Evolutionary conservation across 2,888 invertebrate genomes (phyloP).

Genomic region (Acanthosoma haemorrhoidale): DNA sequence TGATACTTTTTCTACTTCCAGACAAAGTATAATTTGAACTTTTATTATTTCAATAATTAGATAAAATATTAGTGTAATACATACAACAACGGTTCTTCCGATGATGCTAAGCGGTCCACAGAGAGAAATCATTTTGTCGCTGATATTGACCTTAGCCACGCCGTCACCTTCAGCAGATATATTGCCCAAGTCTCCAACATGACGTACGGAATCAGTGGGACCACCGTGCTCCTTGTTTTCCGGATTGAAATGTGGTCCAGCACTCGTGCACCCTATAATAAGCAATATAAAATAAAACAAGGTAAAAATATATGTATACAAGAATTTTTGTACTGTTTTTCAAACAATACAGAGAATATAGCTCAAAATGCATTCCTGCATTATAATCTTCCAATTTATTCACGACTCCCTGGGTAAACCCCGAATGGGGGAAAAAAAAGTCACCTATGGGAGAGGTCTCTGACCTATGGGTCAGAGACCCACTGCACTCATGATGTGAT

Average conservation of each 20-base stretch:
- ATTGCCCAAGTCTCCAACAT: constrained; percentile 89
- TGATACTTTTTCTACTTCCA: too few species aligned
- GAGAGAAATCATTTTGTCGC: constrained; percentile 60
- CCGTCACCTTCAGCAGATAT: constrained; percentile 60
- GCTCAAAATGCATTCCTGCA: too few species aligned
- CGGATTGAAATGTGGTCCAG: constrained; percentile 92
- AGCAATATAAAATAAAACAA: not conserved
- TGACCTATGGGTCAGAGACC: too few species aligned
- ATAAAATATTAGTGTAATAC: too few species aligned
- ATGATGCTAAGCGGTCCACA: constrained; percentile 69
- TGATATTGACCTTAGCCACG: constrained; percentile 60
- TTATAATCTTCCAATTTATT: too few species aligned
- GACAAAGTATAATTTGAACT: too few species aligned
- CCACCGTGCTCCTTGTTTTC: constrained; percentile 72
- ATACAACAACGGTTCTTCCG: constrained; percentile 50
- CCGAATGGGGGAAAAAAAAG: too few species aligned
- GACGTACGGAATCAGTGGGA: constrained; percentile 65
- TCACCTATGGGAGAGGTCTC: too few species aligned
- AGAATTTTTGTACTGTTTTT: not conserved
- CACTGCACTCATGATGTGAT: too few species aligned
- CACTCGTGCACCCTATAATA: constrained; percentile 77
- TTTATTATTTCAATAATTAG: too few species aligned
- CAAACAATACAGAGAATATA: not conserved
- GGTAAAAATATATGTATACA: not conserved
- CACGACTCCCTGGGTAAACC: too few species aligned